A percentile compares a stretch with the other conserved stretches of the same genome.
These are phyloP conservation scores for Hippoglossus hippoglossus DNA, from an alignment of 2,797 vertebrate genomes.

Conservation along the genomic window DNA sequence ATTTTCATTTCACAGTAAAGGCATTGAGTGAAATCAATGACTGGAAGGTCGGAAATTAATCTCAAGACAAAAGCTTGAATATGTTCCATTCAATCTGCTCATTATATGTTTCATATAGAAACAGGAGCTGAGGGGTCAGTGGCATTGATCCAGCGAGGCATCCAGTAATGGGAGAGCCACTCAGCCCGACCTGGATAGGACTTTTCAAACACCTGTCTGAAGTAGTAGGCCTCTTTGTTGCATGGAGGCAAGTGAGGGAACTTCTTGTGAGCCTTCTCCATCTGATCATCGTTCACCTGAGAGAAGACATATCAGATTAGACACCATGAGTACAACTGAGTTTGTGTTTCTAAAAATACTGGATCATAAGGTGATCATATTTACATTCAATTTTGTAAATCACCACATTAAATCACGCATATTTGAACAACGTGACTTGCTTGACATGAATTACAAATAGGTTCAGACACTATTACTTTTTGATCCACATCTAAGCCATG, in stretches of 20 bases:
- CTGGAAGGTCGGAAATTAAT: no score
- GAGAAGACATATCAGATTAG: not conserved
- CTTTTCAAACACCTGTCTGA: slow-evolving; percentile 90
- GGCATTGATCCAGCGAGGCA: slow-evolving; percentile 92
- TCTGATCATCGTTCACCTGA: slow-evolving; percentile 88
- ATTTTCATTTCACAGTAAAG: no score
- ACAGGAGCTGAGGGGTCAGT: slow-evolving; percentile 92
- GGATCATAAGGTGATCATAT: no score
- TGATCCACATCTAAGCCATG: no score
- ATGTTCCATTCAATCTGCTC: slow-evolving; percentile 44
- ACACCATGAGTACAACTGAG: not conserved
- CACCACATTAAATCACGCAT: no score
- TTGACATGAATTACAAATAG: no score
- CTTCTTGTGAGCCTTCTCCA: slow-evolving; percentile 83
- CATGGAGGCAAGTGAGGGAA: slow-evolving; percentile 88
- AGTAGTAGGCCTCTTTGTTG: slow-evolving; percentile 92
- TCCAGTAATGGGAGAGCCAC: slow-evolving; percentile 95
- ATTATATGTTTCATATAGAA: slow-evolving; percentile 87
- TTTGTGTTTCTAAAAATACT: no score
- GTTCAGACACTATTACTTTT: no score
- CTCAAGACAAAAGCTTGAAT: not conserved
- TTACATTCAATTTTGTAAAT: no score
- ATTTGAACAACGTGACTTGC: no score
- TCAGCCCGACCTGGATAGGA: slow-evolving; percentile 81
- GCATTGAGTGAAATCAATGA: no score